phyloP scores from a whole-genome alignment of 2,113 vertebrate genomes.

The Corythornis cristatus region DNA sequence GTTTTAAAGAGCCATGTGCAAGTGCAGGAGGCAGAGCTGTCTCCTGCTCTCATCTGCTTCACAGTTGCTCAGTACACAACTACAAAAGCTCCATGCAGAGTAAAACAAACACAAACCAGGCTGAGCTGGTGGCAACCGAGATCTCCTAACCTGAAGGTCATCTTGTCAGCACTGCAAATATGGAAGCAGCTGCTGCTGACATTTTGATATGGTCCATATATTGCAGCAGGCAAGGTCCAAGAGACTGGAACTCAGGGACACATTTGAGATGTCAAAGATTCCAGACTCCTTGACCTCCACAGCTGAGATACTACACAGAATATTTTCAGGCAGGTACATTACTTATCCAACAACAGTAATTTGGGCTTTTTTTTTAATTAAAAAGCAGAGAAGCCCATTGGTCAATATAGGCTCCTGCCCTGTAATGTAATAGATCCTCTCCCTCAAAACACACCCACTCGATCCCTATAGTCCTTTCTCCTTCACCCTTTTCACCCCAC shows the following conservation, averaged over 20 bases:
- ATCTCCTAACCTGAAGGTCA: conserved; percentile 38
- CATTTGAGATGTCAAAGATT: neutral
- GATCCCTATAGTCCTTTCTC: neutral
- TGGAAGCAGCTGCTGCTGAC: conserved; percentile 8
- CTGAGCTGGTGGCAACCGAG: neutral
- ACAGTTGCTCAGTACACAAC: neutral
- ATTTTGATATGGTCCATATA: neutral
- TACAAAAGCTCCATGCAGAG: neutral
- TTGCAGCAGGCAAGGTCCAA: neutral
- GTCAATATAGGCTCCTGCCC: neutral
- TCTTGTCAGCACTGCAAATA: neutral
- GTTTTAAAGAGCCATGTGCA: neutral
- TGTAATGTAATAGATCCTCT: neutral
- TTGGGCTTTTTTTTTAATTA: neutral
- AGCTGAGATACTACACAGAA: neutral
- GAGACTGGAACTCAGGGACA: neutral
- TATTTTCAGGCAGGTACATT: neutral
- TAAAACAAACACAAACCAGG: neutral
- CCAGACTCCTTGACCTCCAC: neutral
- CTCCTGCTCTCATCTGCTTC: neutral
- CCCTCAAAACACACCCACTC: neutral
- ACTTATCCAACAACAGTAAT: neutral
- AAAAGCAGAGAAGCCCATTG: neutral
- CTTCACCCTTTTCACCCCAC: neutral
- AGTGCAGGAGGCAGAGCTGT: neutral